A percentile compares a stretch with the other conserved stretches of the same genome.
phyloP scores from a whole-genome alignment of 23 tunicate genomes.

The Halocynthia roretzi region DNA sequence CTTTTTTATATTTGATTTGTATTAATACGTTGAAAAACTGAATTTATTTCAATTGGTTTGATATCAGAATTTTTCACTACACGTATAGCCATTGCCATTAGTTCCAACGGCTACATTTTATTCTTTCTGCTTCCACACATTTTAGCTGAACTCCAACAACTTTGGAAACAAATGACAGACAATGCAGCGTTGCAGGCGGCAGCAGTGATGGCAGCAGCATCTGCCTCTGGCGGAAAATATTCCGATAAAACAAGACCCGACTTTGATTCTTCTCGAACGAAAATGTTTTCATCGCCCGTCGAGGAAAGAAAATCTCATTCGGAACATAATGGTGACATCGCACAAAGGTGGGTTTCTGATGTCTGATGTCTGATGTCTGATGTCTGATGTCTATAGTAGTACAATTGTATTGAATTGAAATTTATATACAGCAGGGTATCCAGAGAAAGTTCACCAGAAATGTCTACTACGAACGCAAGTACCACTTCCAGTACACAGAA shows the following conservation, averaged over 20 bases:
- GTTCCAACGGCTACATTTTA: not conserved
- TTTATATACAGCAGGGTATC: conserved; percentile 12
- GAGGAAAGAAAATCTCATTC: not conserved
- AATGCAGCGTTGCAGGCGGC: conserved; percentile 24
- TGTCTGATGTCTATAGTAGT: not conserved
- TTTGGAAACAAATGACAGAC: conserved; percentile 28
- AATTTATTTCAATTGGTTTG: not conserved
- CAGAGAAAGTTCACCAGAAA: conserved; percentile 52
- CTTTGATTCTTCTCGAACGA: not conserved
- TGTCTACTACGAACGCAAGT: not conserved
- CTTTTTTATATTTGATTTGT: not conserved
- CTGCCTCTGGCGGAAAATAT: conserved; percentile 4
- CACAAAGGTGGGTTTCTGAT: not conserved
- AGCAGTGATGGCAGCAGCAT: not conserved
- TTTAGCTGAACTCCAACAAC: conserved; percentile 20
- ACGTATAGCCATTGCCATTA: not conserved
- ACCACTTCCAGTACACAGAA: not conserved
- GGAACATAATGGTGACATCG: conserved; percentile 2
- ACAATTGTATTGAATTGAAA: not conserved
- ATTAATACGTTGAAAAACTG: not conserved
- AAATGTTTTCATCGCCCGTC: conserved; percentile 18
- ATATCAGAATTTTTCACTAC: not conserved
- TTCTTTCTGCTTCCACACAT: too few species aligned
- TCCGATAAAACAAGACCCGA: not conserved
- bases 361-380: not conserved